These are phyloP conservation scores for Misgurnus anguillicaudatus DNA, from an alignment of 2,113 vertebrate genomes.

Conservation along the genomic window DNA sequence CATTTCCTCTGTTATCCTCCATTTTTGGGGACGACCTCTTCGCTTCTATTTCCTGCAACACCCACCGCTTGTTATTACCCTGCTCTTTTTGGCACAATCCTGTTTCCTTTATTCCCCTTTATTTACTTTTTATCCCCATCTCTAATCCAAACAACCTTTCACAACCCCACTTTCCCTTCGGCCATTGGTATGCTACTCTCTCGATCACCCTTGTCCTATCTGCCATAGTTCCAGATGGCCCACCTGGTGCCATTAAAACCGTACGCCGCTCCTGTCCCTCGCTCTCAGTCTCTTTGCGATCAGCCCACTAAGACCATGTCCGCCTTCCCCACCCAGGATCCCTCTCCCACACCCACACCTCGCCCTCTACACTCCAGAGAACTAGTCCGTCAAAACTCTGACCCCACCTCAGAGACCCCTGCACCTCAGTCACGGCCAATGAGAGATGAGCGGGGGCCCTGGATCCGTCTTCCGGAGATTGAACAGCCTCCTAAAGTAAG, in stretches of 20 bases:
- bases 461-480: conserved; percentile 83
- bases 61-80: neutral
- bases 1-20: conserved; percentile 21
- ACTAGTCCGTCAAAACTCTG: conserved; percentile 87
- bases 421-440: conserved; percentile 73
- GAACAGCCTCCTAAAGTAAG: conserved; percentile 87
- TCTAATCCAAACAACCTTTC: neutral
- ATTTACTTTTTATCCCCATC: neutral
- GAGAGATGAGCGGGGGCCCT: conserved; percentile 78
- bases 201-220: conserved; percentile 28
- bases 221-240: conserved; percentile 85
- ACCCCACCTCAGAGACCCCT: conserved; percentile 88
- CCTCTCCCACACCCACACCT: conserved; percentile 74
- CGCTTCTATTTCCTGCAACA: conserved; percentile 26
- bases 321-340: conserved; percentile 85
- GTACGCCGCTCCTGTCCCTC: conserved; percentile 86
- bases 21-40: conserved; percentile 19
- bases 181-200: neutral
- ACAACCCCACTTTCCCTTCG: neutral
- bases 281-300: conserved; percentile 93
- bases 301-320: conserved; percentile 89
- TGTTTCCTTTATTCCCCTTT: neutral
- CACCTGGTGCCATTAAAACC: conserved; percentile 91
- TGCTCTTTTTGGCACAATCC: neutral
- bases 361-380: conserved; percentile 79